phyloP scores from a whole-genome alignment of 2,797 vertebrate species.

The Crenichthys baileyi region DNA sequence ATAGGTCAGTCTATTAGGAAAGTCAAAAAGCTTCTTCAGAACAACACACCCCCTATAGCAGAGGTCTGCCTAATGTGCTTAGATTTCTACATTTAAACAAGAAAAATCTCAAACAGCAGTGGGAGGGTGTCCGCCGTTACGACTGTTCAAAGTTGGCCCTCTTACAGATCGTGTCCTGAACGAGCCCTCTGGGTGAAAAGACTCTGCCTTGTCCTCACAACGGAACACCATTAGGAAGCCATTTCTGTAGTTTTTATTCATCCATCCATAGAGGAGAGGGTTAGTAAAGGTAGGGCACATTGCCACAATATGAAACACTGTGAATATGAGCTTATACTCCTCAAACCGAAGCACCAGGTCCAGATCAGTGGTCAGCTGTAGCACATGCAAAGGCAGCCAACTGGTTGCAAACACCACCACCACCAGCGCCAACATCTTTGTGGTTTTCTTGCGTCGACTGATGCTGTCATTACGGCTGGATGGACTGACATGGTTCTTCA shows the following conservation, averaged over 20 bases:
- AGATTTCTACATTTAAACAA: constrained; percentile 12
- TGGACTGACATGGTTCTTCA: constrained; percentile 90
- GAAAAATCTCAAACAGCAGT: constrained; percentile 82
- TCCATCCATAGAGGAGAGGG: constrained; percentile 92
- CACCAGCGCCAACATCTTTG: constrained; percentile 91
- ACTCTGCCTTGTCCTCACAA: constrained; percentile 88
- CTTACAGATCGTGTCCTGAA: constrained; percentile 85
- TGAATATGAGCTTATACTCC: constrained; percentile 93
- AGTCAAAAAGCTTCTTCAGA: constrained; percentile 54
- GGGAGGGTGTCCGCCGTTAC: constrained; percentile 80
- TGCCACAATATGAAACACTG: constrained; percentile 89
- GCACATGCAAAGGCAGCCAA: constrained; percentile 92
- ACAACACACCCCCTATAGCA: constrained; percentile 33
- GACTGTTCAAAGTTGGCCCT: constrained; percentile 81
- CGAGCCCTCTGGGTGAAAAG: constrained; percentile 87
- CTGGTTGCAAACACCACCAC: constrained; percentile 91
- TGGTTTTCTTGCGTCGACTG: constrained; percentile 88
- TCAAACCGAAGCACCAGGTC: constrained; percentile 87
- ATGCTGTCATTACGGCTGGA: constrained; percentile 85
- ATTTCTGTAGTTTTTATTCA: constrained; percentile 96
- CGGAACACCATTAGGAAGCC: constrained; percentile 93
- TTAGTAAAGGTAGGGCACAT: constrained; percentile 95
- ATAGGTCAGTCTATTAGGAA: constrained; percentile 39
- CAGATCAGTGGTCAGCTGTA: constrained; percentile 91
- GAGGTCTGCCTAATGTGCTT: constrained; percentile 19